Base-by-base conservation (phyloP, 2,113 vertebrate species). In the Onychostoma macrolepis region DNA sequence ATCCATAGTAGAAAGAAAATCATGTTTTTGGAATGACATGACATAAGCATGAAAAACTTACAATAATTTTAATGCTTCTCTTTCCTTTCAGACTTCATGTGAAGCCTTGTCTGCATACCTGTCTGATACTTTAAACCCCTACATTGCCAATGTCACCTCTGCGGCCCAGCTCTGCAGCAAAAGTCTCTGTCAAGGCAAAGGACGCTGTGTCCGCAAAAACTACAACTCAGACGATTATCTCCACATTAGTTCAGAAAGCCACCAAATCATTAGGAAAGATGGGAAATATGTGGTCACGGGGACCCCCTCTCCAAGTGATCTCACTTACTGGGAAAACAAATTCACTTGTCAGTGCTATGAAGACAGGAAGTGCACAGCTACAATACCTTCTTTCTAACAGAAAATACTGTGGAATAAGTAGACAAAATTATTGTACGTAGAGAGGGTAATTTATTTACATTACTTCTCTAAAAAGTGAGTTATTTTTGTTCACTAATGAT, bases 71-170 rank as follows among this genome's bases (percentile, higher is more conserved):
- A 26, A 43, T 53, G 9, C 0, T 48, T 83, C 11, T 87, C 10
- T 56, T 83, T 87, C 58, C 17, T 61, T 84, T 2, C 75, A 95
- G 95, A 89, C 17, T 1, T 72, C 92, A 69, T 96, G 95, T 71
- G 82, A 92, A 87, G 87, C 92, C 12, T 90, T 96, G 48, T 93
- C 94, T 6, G 81, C 89, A 15, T 94, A 93, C 89, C 84, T 95
- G 87, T 85, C 74, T 0, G 89, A 89, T 61, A 95, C 88, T 21
- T 86, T 99, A 74, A 95, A 92, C 79, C 97, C 95, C 0, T 99
- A 98, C 84, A 76, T 98, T 26, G 94, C 96, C 90, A 99, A 99
- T 0, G 94, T 97, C 89, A 97, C 97, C 0, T 94, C 97, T 26
- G 97, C 97, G 6, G 91, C 96, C 83, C 95, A 91, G 92, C 94